Percentiles rank a stretch among this genome's conserved stretches.
Conservation (phyloP, 2,888 invertebrate genomes). For the Ophion ventricosus region DNA sequence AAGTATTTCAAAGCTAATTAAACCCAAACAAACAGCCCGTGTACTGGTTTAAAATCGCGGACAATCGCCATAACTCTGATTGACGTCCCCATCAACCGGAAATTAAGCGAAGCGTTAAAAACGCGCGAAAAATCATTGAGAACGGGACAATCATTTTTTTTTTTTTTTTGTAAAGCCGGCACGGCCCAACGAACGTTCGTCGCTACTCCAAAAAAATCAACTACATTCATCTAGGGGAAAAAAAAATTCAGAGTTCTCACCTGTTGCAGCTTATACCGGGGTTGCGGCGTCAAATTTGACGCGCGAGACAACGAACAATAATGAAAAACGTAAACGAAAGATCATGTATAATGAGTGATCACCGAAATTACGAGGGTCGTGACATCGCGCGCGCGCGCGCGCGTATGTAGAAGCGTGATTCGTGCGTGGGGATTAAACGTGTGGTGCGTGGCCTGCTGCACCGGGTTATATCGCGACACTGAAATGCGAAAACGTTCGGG, state of each 20-base stretch:
- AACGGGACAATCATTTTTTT: too few species aligned
- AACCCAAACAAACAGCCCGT: too few species aligned
- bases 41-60: too few species aligned
- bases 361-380: background rate
- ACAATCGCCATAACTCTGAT: too few species aligned
- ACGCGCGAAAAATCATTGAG: too few species aligned
- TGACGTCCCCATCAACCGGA: too few species aligned
- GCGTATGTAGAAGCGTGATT: slow-evolving; percentile 54
- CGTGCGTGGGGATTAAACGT: slow-evolving; percentile 40
- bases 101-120: too few species aligned
- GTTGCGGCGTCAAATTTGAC: background rate
- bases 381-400: background rate
- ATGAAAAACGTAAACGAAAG: background rate
- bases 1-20: too few species aligned
- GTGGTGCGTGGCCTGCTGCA: slow-evolving; percentile 60
- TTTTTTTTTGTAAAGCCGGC: too few species aligned
- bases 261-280: background rate
- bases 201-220: background rate
- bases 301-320: background rate
- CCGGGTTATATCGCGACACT: slow-evolving; percentile 69
- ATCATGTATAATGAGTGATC: background rate
- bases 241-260: background rate
- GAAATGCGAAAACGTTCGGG: slow-evolving; percentile 62
- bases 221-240: background rate
- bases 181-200: background rate